Evolutionary conservation across 2,113 vertebrate genomes (phyloP), one percentile per base, ranked within the genome.

Genomic region (Varanus komodoensis): DNA sequence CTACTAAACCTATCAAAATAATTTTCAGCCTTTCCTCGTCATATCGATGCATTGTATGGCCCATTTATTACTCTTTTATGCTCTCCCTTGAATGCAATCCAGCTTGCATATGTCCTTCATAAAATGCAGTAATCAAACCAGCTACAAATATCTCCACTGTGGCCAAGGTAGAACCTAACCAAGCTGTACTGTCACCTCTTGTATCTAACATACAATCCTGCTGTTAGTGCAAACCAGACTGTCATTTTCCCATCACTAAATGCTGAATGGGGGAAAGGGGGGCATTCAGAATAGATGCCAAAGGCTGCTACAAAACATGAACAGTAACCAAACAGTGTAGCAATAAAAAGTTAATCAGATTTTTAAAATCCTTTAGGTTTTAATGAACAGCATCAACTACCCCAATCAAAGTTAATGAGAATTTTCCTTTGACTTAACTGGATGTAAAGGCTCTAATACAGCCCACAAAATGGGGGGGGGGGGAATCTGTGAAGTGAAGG

Each of bases 221-320:
- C 14, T 69, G 61, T 54, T 57, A n/a, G 1, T 68, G 61, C 82
- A 89, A 52, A 32, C 32, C 32, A 84, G 61, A 34, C 52, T 78
- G 44, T 54, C 64, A 44, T 79, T 82, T 89, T n/a, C 80, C 34
- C 69, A 61, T 73, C 23, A 34, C 9, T 54, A 80, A 61, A 69
- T 80, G 75, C 64, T 69, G 61, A 54, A 69, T 29, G 48, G 29
- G 23, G 61, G 57, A 25, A 8, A 44, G 27, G 2, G n/a, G 8
- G 64, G 75, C 34, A 80, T 79, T 90, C 29, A 80, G 50, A 85
- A 90, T 50, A 90, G n/a, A 80, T 54, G 67, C 83, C 75, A 90
- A 90, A 90, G 75, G 64, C 89, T 80, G 64, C 83, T 34, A 92
- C 73, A 88, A 92, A 89, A 75, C 0, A 0, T 44, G 92, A 92